Percentiles rank a stretch among this genome's conserved stretches.
phyloP scores from a whole-genome alignment of 1,140 invertebrate species.

The Cotesia chilonis region DNA sequence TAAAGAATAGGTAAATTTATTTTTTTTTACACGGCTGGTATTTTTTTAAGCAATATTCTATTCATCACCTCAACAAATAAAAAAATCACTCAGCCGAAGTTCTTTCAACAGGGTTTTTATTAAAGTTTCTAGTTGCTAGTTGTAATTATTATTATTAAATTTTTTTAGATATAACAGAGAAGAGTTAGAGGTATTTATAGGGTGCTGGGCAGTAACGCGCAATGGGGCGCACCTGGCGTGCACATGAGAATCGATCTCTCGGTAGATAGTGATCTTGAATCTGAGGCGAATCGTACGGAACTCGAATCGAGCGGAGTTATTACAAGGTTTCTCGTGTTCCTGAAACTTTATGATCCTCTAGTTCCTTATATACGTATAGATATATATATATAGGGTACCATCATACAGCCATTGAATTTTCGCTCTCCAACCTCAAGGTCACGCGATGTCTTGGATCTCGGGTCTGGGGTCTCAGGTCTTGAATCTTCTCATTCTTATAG shows the following conservation, averaged over 20 bases:
- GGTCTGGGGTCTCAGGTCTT: neutral
- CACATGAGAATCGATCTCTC: conserved; percentile 38
- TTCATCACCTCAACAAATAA: too few species aligned
- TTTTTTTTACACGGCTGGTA: too few species aligned
- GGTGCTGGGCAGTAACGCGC: conserved; percentile 42
- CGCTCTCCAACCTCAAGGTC: neutral
- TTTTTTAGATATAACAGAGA: neutral
- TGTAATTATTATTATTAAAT: too few species aligned
- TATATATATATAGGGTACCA: conserved; percentile 1
- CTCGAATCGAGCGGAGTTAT: conserved; percentile 21
- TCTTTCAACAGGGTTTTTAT: neutral
- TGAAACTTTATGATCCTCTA: conserved; percentile 23
- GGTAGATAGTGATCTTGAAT: conserved; percentile 42
- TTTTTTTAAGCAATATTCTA: too few species aligned
- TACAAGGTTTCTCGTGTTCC: conserved; percentile 30
- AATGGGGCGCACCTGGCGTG: conserved; percentile 33
- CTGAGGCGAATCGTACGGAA: conserved; percentile 8
- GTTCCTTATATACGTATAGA: neutral
- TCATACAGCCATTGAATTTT: neutral
- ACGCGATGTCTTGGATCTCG: neutral
- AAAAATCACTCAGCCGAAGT: too few species aligned
- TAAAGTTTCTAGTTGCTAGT: neutral
- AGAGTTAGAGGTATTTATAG: conserved; percentile 46
- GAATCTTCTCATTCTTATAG: neutral
- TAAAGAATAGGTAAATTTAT: too few species aligned